These are phyloP conservation scores for Siniperca chuatsi DNA, from an alignment of 2,113 vertebrate genomes.

Conservation along the genomic window DNA sequence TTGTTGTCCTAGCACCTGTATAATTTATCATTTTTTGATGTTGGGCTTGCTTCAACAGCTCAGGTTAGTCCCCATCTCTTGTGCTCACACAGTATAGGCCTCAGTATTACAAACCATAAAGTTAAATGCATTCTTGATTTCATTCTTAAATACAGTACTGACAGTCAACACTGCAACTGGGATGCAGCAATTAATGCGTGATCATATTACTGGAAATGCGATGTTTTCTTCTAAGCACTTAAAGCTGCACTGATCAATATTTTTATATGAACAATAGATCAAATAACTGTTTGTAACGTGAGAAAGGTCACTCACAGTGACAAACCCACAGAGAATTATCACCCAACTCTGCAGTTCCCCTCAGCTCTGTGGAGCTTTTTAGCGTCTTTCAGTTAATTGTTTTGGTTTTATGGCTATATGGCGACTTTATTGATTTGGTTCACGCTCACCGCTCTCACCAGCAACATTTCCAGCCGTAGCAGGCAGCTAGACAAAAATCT, in stretches of 20 bases:
- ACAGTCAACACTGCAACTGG: not conserved
- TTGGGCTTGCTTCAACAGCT: not conserved
- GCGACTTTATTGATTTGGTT: constrained; percentile 4
- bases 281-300: constrained; percentile 18
- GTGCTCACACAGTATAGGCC: not conserved
- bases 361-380: not conserved
- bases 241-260: constrained; percentile 21
- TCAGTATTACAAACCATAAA: not conserved
- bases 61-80: not conserved
- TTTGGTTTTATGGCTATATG: constrained; percentile 1
- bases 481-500: not conserved
- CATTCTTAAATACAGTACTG: not conserved
- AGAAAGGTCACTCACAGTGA: not conserved
- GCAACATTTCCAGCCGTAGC: not conserved
- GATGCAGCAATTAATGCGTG: constrained; percentile 3
- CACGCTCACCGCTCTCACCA: not conserved
- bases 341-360: not conserved
- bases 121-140: constrained; percentile 1
- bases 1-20: not conserved
- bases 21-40: not conserved
- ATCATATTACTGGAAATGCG: constrained; percentile 11
- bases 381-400: constrained; percentile 3
- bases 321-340: not conserved
- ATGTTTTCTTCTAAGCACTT: constrained; percentile 20
- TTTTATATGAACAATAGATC: constrained; percentile 22